Evolutionary conservation across 2,113 vertebrate species (phyloP), one percentile per base, ranked within the genome.

Genomic region (Larimichthys crocea): DNA sequence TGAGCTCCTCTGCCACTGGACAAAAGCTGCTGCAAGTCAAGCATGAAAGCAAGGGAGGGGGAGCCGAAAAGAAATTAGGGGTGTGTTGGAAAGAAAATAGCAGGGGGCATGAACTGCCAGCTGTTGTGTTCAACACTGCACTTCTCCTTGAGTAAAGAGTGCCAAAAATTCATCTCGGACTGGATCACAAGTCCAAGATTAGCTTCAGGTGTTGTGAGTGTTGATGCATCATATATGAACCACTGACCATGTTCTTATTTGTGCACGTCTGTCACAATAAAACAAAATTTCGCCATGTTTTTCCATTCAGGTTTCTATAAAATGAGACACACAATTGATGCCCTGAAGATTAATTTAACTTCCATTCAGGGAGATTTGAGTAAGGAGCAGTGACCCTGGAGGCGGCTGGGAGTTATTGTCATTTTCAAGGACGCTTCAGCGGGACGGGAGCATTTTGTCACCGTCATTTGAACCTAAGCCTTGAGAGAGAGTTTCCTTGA

Each of bases 21-120:
- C 95, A 96, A 96, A 95, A 94, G 92, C 93, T 93, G 94, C 94
- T 94, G 95, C 94, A 95, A 96, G 95, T 96, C 92, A 96, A 94
- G 95, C 94, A 94, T 95, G 94, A 94, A 94, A 94, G 87, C 86
- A 89, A 71, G 57, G 84, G 74, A 76, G 85, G 78, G 84, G 84
- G 83, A 57, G 65, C 62, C 60, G 2, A 74, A 87, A 92, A 90
- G 80, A 93, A 93, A 90, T 79, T 66, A 87, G 82, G 88, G 90
- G 81, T 85, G 88, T 86, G 84, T 73, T 88, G 74, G 79, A 83
- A 76, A 89, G 75, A 87, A 87, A 88, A 86, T 88, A 80, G 90
- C 75, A 76, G 86, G 84, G 87, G 87, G 85, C 63, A 93, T 86
- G 89, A 88, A 93, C 87, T 79, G 89, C 93, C 96, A 96, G 95